Evolutionary conservation across 2,888 invertebrate genomes (phyloP).

Genomic region (Bimastos eiseni): DNA sequence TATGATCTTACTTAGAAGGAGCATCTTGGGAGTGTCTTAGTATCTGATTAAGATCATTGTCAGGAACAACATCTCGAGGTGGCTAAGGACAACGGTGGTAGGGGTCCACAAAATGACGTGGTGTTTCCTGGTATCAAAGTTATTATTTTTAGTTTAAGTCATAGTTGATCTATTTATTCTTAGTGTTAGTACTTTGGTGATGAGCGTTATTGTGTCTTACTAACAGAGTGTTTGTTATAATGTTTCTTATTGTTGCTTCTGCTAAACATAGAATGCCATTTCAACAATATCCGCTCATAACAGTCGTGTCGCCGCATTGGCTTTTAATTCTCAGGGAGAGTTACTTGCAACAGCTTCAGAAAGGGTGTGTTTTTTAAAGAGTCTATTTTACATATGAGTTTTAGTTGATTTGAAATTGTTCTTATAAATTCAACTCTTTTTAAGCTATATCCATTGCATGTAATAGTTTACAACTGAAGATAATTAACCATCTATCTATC

Average conservation of each 20-base stretch:
- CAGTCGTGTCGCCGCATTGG: neutral
- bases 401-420: neutral
- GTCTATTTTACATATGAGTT: neutral
- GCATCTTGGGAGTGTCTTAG: too few relatives aligned
- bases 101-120: too few relatives aligned
- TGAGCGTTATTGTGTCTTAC: neutral
- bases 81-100: too few relatives aligned
- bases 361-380: neutral
- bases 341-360: slow-evolving; percentile 20
- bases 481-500: neutral
- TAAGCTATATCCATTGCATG: neutral
- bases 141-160: neutral
- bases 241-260: neutral
- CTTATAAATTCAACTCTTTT: neutral
- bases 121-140: too few relatives aligned
- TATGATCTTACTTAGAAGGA: too few relatives aligned
- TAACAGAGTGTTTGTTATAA: neutral
- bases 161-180: neutral
- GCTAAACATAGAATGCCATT: neutral
- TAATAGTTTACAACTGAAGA: neutral
- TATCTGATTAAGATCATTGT: too few relatives aligned
- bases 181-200: neutral
- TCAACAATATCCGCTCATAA: slow-evolving; percentile 16
- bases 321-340: slow-evolving; percentile 14
- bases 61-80: too few relatives aligned